These are phyloP conservation scores for Salvator merianae DNA, from an alignment of 2,113 vertebrate genomes.

Conservation along the genomic window DNA sequence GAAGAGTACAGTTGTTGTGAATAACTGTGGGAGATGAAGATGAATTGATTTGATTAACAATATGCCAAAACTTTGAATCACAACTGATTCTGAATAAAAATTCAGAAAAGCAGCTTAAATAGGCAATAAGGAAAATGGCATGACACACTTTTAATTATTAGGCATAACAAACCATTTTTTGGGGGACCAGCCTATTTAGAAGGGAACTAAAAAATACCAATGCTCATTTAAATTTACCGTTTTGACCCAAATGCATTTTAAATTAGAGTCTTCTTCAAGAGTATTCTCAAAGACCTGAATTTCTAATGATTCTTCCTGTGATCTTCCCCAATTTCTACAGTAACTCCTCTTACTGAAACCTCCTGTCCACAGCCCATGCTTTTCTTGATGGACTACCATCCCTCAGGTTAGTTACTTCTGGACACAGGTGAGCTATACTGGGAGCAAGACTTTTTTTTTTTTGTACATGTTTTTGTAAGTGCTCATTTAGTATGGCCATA, in stretches of 20 bases:
- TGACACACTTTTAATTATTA: too few relatives aligned
- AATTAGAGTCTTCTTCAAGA: neutral
- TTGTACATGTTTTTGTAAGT: neutral
- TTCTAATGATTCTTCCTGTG: neutral
- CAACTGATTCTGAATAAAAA: too few relatives aligned
- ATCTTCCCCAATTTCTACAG: neutral
- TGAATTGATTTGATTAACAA: slow-evolving; percentile 1
- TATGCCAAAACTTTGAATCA: too few relatives aligned
- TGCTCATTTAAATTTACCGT: too few relatives aligned
- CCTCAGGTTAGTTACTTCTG: neutral
- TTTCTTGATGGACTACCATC: neutral
- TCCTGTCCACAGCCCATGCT: neutral
- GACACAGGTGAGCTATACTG: neutral
- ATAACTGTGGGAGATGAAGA: slow-evolving; percentile 8
- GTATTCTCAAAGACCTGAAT: neutral
- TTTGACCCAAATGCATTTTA: neutral
- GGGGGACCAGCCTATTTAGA: too few relatives aligned
- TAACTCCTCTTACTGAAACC: too few relatives aligned
- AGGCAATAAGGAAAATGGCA: too few relatives aligned
- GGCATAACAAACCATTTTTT: too few relatives aligned
- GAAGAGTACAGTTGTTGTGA: neutral
- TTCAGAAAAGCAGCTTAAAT: too few relatives aligned
- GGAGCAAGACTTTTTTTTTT: neutral
- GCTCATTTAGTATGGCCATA: too few relatives aligned
- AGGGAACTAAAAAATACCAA: too few relatives aligned